Base-by-base conservation (phyloP, 2,888 invertebrate genomes). In the Cyrtodaria siliqua region DNA sequence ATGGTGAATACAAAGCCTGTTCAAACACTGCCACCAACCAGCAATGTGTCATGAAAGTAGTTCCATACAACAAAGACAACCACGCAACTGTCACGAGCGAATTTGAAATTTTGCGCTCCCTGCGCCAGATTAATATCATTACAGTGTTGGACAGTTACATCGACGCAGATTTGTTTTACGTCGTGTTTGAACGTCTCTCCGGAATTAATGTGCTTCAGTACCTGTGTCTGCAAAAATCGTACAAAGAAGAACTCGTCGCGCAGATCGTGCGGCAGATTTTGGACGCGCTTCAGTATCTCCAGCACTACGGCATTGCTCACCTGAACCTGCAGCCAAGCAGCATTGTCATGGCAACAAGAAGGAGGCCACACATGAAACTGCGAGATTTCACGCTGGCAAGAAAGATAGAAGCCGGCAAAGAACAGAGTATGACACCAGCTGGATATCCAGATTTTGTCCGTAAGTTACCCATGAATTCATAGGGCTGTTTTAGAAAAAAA, bases 131-230 rank as follows among this genome's bases (percentile, higher is more conserved):
- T 92, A 95, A 97, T 91, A 96, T 99, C 92, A 96, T 93, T 24
- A 96, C 52, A 16, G 85, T 94, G 20, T 79, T 92, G 40, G 92
- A 91, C 38, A 93, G 93, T 14, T 93, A 95, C 95, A 68, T 88
- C 44, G 88, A 87, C 63, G 79, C 84, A n/a, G 91, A 91, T 44
- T 89, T 89, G 61, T 68, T 93, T 56, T 89, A 93, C 56, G 80
- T 94, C 23, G 91, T 94, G 66, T 90, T 93, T 79, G 94, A 95
- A 79, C 92, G 92, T 52, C 89, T 94, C 8, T 97, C 97, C 91
- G 99, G 99, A 1, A 96, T 98, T 20, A 97, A 98, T 89, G 95
- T 99, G 44, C 94, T 99, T 3, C 96, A 97, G 0, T 98, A 97
- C 92, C 94, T 98, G 67, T 96, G 97, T 0, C 96, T 96, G 86